A percentile compares a stretch with the other conserved stretches of the same genome.
phyloP scores from a whole-genome alignment of 2,888 invertebrate species.

The Oligia fasciuncula region DNA sequence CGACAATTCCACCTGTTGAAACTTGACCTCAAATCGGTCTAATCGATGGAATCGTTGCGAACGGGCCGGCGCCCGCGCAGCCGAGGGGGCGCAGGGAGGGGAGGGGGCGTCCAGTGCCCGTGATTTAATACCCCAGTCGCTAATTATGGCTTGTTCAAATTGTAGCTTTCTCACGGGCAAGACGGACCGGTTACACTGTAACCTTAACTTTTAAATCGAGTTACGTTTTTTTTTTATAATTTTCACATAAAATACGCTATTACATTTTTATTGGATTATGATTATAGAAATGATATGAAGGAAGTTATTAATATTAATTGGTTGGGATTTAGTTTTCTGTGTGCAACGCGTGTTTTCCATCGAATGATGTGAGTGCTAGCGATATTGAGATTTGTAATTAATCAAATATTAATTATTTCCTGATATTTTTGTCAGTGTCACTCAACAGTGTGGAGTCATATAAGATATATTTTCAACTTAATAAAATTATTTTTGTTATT shows the following conservation, averaged over 20 bases:
- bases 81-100: slow-evolving; percentile 48
- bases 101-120: slow-evolving; percentile 74
- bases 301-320: slow-evolving; percentile 65
- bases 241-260: slow-evolving; percentile 62
- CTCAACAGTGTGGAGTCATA: too few relatives aligned
- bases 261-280: slow-evolving; percentile 65
- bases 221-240: slow-evolving; percentile 22
- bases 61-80: slow-evolving; percentile 64
- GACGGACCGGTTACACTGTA: slow-evolving; percentile 72
- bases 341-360: slow-evolving; percentile 41
- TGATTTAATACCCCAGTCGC: slow-evolving; percentile 88
- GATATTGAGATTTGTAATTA: slow-evolving; percentile 1
- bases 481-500: not conserved
- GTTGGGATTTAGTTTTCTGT: slow-evolving; percentile 46
- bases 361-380: slow-evolving; percentile 19
- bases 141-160: slow-evolving; percentile 90
- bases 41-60: slow-evolving; percentile 68
- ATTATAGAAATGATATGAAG: slow-evolving; percentile 66
- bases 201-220: slow-evolving; percentile 52
- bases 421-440: not conserved
- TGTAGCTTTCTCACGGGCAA: slow-evolving; percentile 88
- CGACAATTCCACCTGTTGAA: slow-evolving; percentile 82
- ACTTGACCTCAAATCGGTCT: slow-evolving; percentile 76
- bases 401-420: not conserved
- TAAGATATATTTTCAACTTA: not conserved